Percentiles rank a stretch among this genome's conserved stretches.
These are phyloP conservation scores for Pseudorasbora parva DNA, from an alignment of 2,113 vertebrate genomes.

Conservation along the genomic window DNA sequence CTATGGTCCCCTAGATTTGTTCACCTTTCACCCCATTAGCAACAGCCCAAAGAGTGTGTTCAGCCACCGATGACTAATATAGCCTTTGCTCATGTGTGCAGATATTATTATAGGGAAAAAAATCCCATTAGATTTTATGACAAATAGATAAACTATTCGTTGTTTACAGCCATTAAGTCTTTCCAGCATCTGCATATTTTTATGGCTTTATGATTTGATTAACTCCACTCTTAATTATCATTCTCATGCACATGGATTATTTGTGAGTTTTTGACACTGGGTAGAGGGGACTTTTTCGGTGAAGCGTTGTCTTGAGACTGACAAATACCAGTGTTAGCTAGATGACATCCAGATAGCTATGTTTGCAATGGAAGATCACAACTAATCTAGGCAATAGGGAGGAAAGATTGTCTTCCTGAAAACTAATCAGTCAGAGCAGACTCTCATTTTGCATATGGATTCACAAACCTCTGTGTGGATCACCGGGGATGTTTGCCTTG, in stretches of 20 bases:
- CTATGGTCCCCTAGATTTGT: neutral
- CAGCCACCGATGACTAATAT: slow-evolving; percentile 3
- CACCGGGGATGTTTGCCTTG: slow-evolving; percentile 45
- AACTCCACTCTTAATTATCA: slow-evolving; percentile 32
- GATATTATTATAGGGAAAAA: neutral
- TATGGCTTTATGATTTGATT: slow-evolving; percentile 41
- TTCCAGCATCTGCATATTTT: slow-evolving; percentile 12
- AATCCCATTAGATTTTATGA: neutral
- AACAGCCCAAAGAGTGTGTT: neutral
- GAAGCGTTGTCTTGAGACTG: slow-evolving; percentile 38
- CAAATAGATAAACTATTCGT: neutral
- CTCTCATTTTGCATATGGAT: slow-evolving; percentile 48
- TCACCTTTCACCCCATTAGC: slow-evolving; percentile 7
- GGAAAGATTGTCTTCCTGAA: slow-evolving; percentile 51
- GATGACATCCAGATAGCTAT: slow-evolving; percentile 46
- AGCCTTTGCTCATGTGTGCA: neutral
- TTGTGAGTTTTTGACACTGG: slow-evolving; percentile 6
- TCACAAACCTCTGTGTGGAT: slow-evolving; percentile 39
- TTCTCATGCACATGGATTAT: slow-evolving; percentile 43
- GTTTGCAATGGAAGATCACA: slow-evolving; percentile 49
- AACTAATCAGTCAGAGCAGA: slow-evolving; percentile 44
- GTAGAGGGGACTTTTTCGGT: neutral
- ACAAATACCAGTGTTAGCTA: slow-evolving; percentile 48
- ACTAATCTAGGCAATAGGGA: slow-evolving; percentile 51
- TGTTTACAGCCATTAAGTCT: slow-evolving; percentile 21